Conservation (phyloP, 2,113 vertebrate species). For the Puma concolor region DNA sequence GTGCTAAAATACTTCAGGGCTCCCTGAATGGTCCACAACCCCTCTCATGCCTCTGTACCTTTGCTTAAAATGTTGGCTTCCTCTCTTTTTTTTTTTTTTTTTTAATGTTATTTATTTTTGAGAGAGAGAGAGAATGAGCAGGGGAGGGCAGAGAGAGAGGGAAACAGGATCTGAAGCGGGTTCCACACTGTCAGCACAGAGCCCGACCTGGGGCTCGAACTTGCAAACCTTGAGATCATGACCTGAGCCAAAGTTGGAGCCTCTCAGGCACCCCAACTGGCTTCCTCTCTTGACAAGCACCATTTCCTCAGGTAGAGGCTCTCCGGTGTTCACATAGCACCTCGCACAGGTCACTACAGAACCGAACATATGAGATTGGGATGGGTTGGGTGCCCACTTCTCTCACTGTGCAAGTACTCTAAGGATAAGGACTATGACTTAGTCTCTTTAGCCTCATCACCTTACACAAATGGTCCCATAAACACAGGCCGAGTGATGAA, state of each 20-base stretch:
- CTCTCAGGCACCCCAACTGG: background rate
- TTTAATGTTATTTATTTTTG: too few species aligned
- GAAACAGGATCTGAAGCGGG: too few species aligned
- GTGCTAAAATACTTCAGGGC: background rate
- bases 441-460: background rate
- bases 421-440: background rate
- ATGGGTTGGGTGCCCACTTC: background rate
- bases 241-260: too few species aligned
- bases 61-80: background rate
- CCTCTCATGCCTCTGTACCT: background rate
- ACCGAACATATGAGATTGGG: background rate
- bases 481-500: background rate
- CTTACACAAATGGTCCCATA: background rate
- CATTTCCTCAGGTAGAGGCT: background rate
- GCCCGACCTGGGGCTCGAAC: too few species aligned
- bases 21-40: background rate
- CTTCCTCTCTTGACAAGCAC: background rate
- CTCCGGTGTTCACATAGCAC: rapidly evolving
- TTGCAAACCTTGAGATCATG: too few species aligned
- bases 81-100: background rate
- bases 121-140: too few species aligned
- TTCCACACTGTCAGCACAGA: too few species aligned
- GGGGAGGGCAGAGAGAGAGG: too few species aligned
- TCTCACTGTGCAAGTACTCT: background rate
- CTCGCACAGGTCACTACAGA: background rate